Conservation (phyloP, 2,797 vertebrate species). For the Tokudaia muenninki region DNA sequence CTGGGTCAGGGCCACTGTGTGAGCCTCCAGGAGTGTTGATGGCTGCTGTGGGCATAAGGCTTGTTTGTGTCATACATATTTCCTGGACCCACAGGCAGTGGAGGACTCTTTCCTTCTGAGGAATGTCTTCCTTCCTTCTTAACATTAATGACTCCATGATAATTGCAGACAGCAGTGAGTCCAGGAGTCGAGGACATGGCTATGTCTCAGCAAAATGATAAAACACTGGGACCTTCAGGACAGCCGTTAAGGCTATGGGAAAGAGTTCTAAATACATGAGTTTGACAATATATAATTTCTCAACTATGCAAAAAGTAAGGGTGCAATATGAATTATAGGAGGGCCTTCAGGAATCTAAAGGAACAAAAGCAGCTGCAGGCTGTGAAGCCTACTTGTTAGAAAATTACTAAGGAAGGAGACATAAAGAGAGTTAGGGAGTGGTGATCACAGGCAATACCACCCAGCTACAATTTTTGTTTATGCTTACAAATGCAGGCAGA, state of each 20-base stretch:
- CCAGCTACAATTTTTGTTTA: neutral
- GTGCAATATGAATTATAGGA: neutral
- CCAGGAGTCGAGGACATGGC: neutral
- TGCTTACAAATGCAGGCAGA: neutral
- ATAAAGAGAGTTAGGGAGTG: neutral
- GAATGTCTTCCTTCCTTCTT: neutral
- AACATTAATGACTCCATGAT: neutral
- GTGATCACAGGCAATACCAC: neutral
- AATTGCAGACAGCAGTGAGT: neutral
- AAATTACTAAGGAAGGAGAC: neutral
- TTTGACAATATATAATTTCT: neutral
- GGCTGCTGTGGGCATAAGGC: neutral
- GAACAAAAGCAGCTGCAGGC: neutral
- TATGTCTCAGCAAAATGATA: neutral
- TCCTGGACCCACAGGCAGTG: neutral
- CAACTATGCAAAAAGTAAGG: neutral
- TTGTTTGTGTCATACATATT: neutral
- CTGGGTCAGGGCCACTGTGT: neutral
- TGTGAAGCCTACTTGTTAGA: neutral
- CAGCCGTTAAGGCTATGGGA: neutral
- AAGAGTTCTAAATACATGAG: neutral
- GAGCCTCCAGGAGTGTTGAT: neutral
- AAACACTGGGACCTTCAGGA: neutral
- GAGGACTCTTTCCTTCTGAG: neutral
- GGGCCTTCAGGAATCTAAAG: neutral